phyloP scores from a whole-genome alignment of 2,797 vertebrate species.

The Leuciscus waleckii region DNA sequence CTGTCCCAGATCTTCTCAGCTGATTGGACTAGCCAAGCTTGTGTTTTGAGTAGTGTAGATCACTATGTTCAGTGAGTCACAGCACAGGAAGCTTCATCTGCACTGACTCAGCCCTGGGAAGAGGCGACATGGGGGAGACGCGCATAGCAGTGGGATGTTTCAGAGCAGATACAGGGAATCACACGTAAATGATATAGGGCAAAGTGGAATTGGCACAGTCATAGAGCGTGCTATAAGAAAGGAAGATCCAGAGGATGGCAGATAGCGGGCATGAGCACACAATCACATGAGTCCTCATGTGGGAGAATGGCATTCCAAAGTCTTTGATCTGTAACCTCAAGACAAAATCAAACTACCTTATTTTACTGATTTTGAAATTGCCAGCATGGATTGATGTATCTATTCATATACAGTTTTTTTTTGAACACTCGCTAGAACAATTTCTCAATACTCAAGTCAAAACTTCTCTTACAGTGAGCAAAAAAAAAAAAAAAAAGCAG shows the following conservation, averaged over 20 bases:
- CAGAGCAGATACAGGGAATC: slow-evolving; percentile 48
- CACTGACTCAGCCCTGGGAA: slow-evolving; percentile 52
- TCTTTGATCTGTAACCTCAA: slow-evolving; percentile 29
- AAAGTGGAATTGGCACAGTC: slow-evolving; percentile 44
- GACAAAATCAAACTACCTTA: background rate
- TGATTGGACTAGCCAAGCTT: slow-evolving; percentile 33
- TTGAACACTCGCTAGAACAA: background rate
- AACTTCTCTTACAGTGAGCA: background rate
- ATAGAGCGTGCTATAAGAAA: slow-evolving; percentile 60
- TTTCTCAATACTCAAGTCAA: background rate
- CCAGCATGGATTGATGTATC: background rate
- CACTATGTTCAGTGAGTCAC: slow-evolving; percentile 51
- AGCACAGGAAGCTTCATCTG: slow-evolving; percentile 29
- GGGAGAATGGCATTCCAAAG: background rate
- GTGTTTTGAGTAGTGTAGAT: slow-evolving; percentile 42
- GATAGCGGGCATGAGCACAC: slow-evolving; percentile 5
- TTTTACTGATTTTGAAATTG: background rate
- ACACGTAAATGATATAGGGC: slow-evolving; percentile 55
- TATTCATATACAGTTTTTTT: background rate
- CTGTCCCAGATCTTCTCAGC: slow-evolving; percentile 9
- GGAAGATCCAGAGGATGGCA: slow-evolving; percentile 15
- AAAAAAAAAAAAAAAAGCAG: background rate
- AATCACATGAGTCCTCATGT: slow-evolving; percentile 19
- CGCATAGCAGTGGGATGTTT: slow-evolving; percentile 45
- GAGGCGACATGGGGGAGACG: slow-evolving; percentile 45